Conservation (phyloP, 2,113 vertebrate genomes). For the Rhinopomastus cyanomelas region DNA sequence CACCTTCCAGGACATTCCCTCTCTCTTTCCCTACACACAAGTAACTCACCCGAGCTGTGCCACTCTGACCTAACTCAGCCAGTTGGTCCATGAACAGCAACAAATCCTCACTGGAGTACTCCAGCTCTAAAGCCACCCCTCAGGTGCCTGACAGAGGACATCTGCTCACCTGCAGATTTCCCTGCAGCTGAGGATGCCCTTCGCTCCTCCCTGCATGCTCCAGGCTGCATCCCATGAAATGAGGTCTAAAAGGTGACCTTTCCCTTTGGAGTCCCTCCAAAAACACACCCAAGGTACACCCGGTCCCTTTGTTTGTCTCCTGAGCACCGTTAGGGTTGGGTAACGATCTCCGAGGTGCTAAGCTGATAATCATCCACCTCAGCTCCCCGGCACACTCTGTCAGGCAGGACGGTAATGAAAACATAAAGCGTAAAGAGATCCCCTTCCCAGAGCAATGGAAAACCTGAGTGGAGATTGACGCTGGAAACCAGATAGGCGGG, state of each 20-base stretch:
- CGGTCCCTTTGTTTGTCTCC: neutral
- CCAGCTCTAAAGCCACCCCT: rapidly evolving
- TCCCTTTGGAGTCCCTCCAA: neutral
- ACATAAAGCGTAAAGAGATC: slow-evolving; percentile 38
- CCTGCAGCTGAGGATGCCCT: neutral
- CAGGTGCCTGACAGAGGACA: neutral
- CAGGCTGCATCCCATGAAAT: neutral
- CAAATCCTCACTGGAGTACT: neutral
- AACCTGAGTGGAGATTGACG: slow-evolving; percentile 59
- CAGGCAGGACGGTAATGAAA: slow-evolving; percentile 45
- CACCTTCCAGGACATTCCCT: neutral
- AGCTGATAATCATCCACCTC: slow-evolving; percentile 62
- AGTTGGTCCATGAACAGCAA: neutral
- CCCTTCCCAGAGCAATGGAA: slow-evolving; percentile 63
- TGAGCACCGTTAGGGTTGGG: neutral
- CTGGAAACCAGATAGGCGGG: slow-evolving; percentile 49
- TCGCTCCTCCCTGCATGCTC: neutral
- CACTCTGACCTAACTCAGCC: neutral
- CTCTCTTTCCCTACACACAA: neutral
- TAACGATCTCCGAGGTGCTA: slow-evolving; percentile 57
- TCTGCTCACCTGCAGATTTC: neutral
- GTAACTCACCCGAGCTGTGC: neutral
- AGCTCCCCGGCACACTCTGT: slow-evolving; percentile 34
- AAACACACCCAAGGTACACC: neutral
- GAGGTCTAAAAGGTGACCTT: neutral